phyloP scores from a whole-genome alignment of 2,888 invertebrate species.

The Chesias legatella region DNA sequence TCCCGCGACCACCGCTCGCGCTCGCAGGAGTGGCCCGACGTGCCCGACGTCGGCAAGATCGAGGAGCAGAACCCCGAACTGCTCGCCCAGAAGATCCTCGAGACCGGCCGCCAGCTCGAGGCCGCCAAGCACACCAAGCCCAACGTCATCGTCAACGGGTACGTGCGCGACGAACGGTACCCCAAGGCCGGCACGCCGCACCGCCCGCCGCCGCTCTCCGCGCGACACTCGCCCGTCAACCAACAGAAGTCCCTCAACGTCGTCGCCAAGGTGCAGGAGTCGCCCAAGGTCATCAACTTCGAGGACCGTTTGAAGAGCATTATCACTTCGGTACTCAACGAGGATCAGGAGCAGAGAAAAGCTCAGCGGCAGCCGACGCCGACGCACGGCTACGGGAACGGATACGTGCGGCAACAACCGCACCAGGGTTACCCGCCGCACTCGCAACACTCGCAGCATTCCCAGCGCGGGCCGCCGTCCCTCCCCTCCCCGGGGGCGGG shows the following conservation, averaged over 20 bases:
- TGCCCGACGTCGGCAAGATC: conserved; percentile 93
- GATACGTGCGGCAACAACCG: conserved; percentile 46
- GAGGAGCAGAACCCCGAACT: conserved; percentile 96
- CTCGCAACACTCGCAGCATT: conserved; percentile 5
- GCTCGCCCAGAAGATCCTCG: conserved; percentile 92
- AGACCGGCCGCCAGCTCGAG: conserved; percentile 93
- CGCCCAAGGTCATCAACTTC: conserved; percentile 89
- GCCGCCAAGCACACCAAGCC: conserved; percentile 84
- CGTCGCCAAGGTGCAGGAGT: conserved; percentile 83
- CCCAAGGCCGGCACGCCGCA: conserved; percentile 37
- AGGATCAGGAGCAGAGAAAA: conserved; percentile 83
- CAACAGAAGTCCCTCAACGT: conserved; percentile 69
- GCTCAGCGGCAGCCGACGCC: conserved; percentile 46
- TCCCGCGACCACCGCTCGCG: conserved; percentile 87
- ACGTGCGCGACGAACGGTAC: conserved; percentile 56
- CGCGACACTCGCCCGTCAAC: conserved; percentile 54
- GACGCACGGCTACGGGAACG: conserved; percentile 48
- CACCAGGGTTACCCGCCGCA: conserved; percentile 23
- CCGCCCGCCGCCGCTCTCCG: conserved; percentile 42
- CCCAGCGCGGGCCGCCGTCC: conserved; percentile 24
- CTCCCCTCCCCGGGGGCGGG: conserved; percentile 13
- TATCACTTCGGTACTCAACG: conserved; percentile 91
- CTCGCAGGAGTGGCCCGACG: conserved; percentile 95
- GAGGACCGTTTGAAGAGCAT: conserved; percentile 94
- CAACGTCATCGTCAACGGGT: conserved; percentile 68